phyloP scores from a whole-genome alignment of 2,797 vertebrate genomes.

The Onychomys torridus region DNA sequence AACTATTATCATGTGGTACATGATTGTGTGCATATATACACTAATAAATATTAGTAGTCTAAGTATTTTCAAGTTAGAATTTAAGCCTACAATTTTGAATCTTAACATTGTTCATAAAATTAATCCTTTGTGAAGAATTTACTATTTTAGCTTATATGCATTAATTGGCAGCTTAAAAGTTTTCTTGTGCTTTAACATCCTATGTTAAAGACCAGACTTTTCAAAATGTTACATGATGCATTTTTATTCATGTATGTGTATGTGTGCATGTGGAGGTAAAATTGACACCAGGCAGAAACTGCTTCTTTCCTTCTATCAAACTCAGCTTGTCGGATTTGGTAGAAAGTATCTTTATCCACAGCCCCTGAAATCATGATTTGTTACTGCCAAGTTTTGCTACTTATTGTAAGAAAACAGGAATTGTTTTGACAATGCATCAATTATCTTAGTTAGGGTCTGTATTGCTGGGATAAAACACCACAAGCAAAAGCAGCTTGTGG shows the following conservation, averaged over 20 bases:
- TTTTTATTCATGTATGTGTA: background rate
- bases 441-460: background rate
- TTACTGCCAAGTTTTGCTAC: background rate
- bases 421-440: background rate
- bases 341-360: background rate
- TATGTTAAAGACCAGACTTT: constrained; percentile 36
- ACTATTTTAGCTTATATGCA: background rate
- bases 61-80: background rate
- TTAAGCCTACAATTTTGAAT: background rate
- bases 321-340: background rate
- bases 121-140: background rate
- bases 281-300: background rate
- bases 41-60: background rate
- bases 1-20: background rate
- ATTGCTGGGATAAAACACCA: background rate
- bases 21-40: background rate
- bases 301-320: background rate
- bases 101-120: background rate
- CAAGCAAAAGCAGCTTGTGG: background rate
- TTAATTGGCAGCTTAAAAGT: background rate
- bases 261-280: background rate
- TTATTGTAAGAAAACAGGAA: background rate
- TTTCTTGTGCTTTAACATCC: background rate
- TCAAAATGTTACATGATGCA: background rate
- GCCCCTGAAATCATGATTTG: background rate